Percentiles rank a stretch among this genome's conserved stretches.
phyloP scores from a whole-genome alignment of 2,113 vertebrate genomes.

The Perca flavescens region DNA sequence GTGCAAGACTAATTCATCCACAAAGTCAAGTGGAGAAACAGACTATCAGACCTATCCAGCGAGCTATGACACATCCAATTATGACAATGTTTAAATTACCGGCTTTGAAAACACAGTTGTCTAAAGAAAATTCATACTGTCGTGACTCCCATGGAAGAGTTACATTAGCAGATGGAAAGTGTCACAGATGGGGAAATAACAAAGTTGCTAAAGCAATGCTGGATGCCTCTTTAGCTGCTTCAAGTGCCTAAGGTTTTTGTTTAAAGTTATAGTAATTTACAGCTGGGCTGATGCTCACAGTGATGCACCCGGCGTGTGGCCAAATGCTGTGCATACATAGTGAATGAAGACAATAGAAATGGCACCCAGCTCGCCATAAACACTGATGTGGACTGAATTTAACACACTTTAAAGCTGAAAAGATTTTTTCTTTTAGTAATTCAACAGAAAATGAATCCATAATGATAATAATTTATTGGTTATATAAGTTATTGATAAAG shows the following conservation, averaged over 20 bases:
- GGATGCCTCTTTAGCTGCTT: slow-evolving; percentile 2
- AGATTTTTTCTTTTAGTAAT: background rate
- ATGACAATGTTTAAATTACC: background rate
- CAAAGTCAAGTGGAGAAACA: slow-evolving; percentile 1
- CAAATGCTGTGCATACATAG: background rate
- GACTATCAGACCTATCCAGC: background rate
- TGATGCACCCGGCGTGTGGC: background rate
- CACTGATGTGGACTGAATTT: background rate
- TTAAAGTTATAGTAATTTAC: slow-evolving; percentile 1
- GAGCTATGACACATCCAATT: background rate
- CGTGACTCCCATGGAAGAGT: background rate
- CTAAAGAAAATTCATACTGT: background rate
- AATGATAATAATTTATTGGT: background rate
- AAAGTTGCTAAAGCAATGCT: slow-evolving; percentile 7
- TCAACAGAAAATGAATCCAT: background rate
- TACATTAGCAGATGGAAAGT: slow-evolving; percentile 24
- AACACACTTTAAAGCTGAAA: background rate
- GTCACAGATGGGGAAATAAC: slow-evolving; percentile 21
- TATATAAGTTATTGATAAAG: background rate
- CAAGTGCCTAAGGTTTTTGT: slow-evolving; percentile 18
- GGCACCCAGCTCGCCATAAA: background rate
- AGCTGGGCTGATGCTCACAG: slow-evolving; percentile 6
- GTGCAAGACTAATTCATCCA: too few species aligned
- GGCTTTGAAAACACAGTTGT: slow-evolving; percentile 1
- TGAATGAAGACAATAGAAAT: background rate